phyloP scores from a whole-genome alignment of 2,113 vertebrate genomes.

The Eonycteris spelaea region DNA sequence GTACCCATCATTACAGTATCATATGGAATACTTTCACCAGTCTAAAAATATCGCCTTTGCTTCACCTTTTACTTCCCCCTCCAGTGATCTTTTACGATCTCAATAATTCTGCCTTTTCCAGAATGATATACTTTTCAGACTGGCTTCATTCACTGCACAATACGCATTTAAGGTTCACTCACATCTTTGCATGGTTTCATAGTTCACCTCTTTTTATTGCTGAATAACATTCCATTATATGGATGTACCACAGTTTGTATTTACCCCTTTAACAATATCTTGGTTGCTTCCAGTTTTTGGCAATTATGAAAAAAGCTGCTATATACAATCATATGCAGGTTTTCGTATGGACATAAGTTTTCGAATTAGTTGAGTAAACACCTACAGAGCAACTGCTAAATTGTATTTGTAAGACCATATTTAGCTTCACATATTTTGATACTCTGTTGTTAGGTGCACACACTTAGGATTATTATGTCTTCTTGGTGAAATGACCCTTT shows the following conservation, averaged over 20 bases:
- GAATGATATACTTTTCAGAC: background rate
- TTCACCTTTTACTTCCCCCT: background rate
- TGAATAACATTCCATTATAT: background rate
- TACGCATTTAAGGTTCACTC: background rate
- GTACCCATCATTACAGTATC: background rate
- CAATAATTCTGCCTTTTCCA: background rate
- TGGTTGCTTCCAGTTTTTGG: background rate
- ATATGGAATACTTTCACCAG: background rate
- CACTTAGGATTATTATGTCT: background rate
- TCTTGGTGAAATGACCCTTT: background rate
- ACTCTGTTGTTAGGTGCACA: background rate
- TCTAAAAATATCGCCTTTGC: background rate
- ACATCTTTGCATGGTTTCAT: background rate
- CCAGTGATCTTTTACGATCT: background rate
- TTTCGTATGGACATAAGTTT: background rate
- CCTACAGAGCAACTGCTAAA: background rate
- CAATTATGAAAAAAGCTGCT: background rate
- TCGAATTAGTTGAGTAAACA: background rate
- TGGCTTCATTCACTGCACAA: background rate
- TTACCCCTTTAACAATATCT: background rate
- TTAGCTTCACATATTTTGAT: background rate
- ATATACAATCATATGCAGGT: background rate
- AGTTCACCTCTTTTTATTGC: background rate
- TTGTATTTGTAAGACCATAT: background rate
- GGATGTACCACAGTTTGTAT: background rate